Evolutionary conservation across 2,797 vertebrate species (phyloP).

Genomic region (Sitta carolinensis): DNA sequence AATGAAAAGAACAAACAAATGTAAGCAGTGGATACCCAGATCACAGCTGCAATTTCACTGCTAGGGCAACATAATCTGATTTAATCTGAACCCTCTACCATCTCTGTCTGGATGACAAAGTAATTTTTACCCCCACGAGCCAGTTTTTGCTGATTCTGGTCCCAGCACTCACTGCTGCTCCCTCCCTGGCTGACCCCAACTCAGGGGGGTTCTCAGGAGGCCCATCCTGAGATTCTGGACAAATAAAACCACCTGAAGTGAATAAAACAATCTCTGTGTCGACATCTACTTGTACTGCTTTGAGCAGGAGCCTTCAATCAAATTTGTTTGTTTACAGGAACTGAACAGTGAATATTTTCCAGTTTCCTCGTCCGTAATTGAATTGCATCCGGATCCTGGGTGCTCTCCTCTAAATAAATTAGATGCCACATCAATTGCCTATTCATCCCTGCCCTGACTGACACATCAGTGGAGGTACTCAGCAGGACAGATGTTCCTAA

Average conservation of each 20-base stretch:
- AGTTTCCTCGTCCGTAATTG: not conserved
- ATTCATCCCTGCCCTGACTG: constrained; percentile 11
- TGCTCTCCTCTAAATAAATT: not conserved
- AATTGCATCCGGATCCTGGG: not conserved
- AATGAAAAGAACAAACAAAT: constrained; percentile 2
- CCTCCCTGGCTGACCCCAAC: not conserved
- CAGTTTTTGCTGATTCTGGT: not conserved
- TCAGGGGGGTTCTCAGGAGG: not conserved
- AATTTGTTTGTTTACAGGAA: not conserved
- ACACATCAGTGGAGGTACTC: not conserved
- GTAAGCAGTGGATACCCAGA: not conserved
- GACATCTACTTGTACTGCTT: not conserved
- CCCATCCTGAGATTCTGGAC: not conserved
- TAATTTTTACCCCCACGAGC: not conserved
- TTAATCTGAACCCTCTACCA: not conserved
- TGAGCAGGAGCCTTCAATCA: not conserved
- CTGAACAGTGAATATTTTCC: not conserved
- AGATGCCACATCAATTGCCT: constrained; percentile 7
- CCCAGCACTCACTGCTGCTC: not conserved
- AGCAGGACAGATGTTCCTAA: not conserved
- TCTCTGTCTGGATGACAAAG: not conserved
- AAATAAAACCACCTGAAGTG: not conserved
- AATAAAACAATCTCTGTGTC: not conserved
- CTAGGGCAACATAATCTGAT: not conserved
- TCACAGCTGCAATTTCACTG: constrained; percentile 6